Evolutionary conservation across 2,888 invertebrate species (phyloP).

Genomic region (Cancer borealis): DNA sequence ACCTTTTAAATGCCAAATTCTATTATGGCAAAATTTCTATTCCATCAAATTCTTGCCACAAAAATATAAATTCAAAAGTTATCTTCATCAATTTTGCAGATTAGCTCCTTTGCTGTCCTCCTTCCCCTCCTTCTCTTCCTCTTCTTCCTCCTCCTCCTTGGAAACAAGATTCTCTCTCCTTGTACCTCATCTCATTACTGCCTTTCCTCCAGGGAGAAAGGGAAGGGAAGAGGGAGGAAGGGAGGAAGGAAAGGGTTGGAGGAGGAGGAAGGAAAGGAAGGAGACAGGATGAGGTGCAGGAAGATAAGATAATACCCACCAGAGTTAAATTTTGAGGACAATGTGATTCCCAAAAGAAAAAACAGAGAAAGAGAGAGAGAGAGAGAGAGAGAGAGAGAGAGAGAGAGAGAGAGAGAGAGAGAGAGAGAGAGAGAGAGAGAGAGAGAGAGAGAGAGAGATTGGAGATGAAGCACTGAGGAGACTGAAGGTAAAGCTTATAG

Average conservation of each 20-base stretch:
- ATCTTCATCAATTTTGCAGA: conserved; percentile 6
- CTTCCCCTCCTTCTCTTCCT: neutral
- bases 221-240: conserved; percentile 2
- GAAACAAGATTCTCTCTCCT: conserved; percentile 9
- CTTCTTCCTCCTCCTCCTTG: conserved; percentile 3
- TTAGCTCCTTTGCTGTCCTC: conserved; percentile 9
- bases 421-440: neutral
- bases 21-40: neutral
- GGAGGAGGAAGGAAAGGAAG: neutral
- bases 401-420: neutral
- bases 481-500: conserved; percentile 10
- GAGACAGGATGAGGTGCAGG: neutral
- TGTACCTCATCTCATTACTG: neutral
- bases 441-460: neutral
- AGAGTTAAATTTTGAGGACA: neutral
- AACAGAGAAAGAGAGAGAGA: neutral
- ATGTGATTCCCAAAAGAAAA: neutral
- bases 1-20: neutral
- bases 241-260: neutral
- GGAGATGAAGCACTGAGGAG: neutral
- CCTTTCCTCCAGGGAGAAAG: conserved; percentile 24
- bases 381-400: neutral
- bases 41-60: neutral
- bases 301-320: neutral
- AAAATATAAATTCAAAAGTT: neutral